Base-by-base conservation (phyloP, 2,113 vertebrate genomes). In the Myrmecophaga tridactyla region DNA sequence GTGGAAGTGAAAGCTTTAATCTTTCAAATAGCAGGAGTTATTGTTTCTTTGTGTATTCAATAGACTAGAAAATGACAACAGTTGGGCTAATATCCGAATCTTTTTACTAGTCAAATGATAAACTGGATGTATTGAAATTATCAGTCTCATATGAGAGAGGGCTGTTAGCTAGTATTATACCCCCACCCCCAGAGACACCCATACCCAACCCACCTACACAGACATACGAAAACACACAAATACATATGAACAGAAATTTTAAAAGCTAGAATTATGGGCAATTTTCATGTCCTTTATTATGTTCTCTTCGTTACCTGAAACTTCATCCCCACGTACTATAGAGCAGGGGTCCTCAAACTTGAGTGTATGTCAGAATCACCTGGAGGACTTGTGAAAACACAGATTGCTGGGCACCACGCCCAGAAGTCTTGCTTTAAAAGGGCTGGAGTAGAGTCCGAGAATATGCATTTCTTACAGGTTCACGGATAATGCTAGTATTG, bases 41-140 rank as follows among this genome's bases (percentile, higher is more conserved):
- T 48, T 92, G 48, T 43, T 81, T 88, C 86, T 95, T 91, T 41
- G 39, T 43, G 2, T 75, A 48, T 76, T 90, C 82, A 86, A 69
- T 39, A 86, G 73, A 43, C 62, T 94, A 60, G 29, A 94, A 86
- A 39, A 81, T 67, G 39, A 85, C 21, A 70, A 81, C 14, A 75
- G 34, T 56, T 63, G 76, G 82, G 60, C 51, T 82, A 7, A 65
- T 82, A 39, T 72, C 14, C 53, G 62, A 2, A 65, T 67, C 23
- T 29, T 78, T 29, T 56, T 18, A 56, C 63, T 43, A 41, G 27
- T 46, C n/a, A 60, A n/a, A 83, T 53, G 72, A 29, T 58, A 78
- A 84, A 34, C 17, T 34, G 36, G 41, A 60, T 77, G 7, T 86
- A 78, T 70, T 62, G 13, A 60, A 69, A 34, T 46, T 43, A 25